Percentiles rank a stretch among this genome's conserved stretches.
Evolutionary conservation across 2,113 vertebrate genomes (phyloP).

Genomic region (Quiscalus mexicanus): DNA sequence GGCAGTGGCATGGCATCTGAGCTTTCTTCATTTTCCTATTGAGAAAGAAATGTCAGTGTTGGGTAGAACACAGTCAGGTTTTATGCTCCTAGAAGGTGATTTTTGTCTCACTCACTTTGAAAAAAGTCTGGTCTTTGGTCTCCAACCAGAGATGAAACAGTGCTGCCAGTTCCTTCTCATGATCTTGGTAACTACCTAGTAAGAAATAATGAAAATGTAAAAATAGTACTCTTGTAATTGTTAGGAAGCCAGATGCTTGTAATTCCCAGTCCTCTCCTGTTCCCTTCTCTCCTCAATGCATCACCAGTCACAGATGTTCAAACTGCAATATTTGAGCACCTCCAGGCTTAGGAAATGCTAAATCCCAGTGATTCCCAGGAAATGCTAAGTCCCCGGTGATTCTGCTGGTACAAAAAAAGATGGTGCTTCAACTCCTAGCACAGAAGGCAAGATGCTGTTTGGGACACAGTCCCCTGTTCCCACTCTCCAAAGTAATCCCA

Average conservation of each 20-base stretch:
- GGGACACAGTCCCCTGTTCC: not conserved
- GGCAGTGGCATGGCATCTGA: constrained; percentile 86
- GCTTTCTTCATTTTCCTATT: constrained; percentile 88
- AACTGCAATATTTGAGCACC: not conserved
- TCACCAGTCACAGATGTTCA: not conserved
- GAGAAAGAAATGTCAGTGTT: not conserved
- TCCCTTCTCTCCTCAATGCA: not conserved
- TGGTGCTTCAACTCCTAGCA: not conserved
- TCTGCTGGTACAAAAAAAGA: not conserved
- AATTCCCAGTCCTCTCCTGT: not conserved
- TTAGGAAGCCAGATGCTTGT: not conserved
- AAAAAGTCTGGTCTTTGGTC: constrained; percentile 91
- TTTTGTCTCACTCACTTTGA: constrained; percentile 82
- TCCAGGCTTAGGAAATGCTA: not conserved
- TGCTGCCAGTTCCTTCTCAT: constrained; percentile 90
- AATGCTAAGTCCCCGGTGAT: too few species aligned
- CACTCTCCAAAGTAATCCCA: not conserved
- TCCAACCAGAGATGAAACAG: constrained; percentile 96
- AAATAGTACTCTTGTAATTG: not conserved
- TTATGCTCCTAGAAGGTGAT: not conserved
- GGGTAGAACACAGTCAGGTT: not conserved
- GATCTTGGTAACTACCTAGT: constrained; percentile 86
- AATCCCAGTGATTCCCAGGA: not conserved
- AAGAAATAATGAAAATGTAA: not conserved
- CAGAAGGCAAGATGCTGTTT: not conserved